Percentiles rank a stretch among this genome's conserved stretches.
phyloP scores from a whole-genome alignment of 1,140 invertebrate species.

The Patella vulgata region DNA sequence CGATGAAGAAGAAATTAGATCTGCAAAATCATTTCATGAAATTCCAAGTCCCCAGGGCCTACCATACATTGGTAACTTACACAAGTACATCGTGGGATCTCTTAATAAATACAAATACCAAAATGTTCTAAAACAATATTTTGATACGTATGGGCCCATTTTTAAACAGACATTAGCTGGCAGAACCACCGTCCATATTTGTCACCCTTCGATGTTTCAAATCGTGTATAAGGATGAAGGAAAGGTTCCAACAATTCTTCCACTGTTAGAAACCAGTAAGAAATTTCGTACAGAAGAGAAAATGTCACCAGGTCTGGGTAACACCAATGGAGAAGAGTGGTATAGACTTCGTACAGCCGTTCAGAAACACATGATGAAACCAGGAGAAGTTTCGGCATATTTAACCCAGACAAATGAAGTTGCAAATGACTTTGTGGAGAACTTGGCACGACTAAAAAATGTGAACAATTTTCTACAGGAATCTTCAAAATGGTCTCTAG shows the following conservation, averaged over 20 bases:
- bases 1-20: too few species aligned
- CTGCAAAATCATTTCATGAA: slow-evolving; percentile 46
- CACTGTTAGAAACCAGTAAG: slow-evolving; percentile 69
- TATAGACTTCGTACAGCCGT: slow-evolving; percentile 50
- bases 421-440: slow-evolving; percentile 48
- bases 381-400: slow-evolving; percentile 48
- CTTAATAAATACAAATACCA: slow-evolving; percentile 34
- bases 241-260: slow-evolving; percentile 68
- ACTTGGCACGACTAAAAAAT: slow-evolving; percentile 39
- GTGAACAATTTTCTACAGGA: slow-evolving; percentile 57
- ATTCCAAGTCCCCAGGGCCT: slow-evolving; percentile 59
- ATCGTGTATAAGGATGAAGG: slow-evolving; percentile 67
- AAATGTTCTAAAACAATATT: slow-evolving; percentile 45
- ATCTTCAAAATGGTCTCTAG: slow-evolving; percentile 63
- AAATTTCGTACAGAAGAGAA: slow-evolving; percentile 68
- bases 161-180: slow-evolving; percentile 60
- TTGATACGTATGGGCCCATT: slow-evolving; percentile 61
- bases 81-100: slow-evolving; percentile 49
- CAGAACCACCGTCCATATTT: slow-evolving; percentile 65
- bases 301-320: slow-evolving; percentile 71
- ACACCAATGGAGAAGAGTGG: slow-evolving; percentile 67
- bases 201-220: slow-evolving; percentile 67
- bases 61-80: slow-evolving; percentile 53
- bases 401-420: slow-evolving; percentile 49
- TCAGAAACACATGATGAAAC: slow-evolving; percentile 57